Conservation (phyloP, 2,797 vertebrate species). For the Poecile montanus region DNA sequence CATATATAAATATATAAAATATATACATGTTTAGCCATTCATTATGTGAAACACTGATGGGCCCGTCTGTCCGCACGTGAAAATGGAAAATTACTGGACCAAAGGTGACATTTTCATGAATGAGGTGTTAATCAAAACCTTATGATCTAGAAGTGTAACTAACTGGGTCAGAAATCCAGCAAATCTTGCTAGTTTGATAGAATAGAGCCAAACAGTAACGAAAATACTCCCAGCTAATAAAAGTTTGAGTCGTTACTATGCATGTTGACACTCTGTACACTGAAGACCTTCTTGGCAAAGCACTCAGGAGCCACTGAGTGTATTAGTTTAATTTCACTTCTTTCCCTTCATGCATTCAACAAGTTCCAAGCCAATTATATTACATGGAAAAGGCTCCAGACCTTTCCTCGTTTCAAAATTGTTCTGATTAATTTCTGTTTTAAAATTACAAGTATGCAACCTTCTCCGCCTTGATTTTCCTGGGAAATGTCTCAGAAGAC, state of each 20-base stretch:
- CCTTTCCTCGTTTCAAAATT: not conserved
- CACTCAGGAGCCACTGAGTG: constrained; percentile 67
- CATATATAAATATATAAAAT: not conserved
- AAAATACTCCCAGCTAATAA: constrained; percentile 63
- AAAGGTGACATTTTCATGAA: constrained; percentile 33
- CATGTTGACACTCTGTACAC: constrained; percentile 52
- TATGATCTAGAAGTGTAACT: constrained; percentile 8
- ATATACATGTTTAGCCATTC: not conserved
- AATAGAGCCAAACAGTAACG: constrained; percentile 21
- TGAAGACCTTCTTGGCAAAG: constrained; percentile 68
- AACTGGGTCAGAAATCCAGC: constrained; percentile 37
- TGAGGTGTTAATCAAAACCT: constrained; percentile 43
- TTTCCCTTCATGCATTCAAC: constrained; percentile 34
- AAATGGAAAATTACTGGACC: not conserved
- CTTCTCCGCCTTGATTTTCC: constrained; percentile 51
- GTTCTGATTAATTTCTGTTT: constrained; percentile 64
- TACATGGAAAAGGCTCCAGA: constrained; percentile 43
- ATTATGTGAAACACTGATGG: not conserved
- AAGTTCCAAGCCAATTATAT: constrained; percentile 52
- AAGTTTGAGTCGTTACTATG: constrained; percentile 26
- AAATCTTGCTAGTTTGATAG: not conserved
- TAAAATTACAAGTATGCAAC: constrained; percentile 44
- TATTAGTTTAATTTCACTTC: constrained; percentile 58
- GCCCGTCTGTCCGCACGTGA: not conserved
- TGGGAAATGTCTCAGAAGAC: constrained; percentile 51